A percentile compares a stretch with the other conserved stretches of the same genome.
Conservation (phyloP, 2,113 vertebrate genomes). For the Microtus montanus region DNA sequence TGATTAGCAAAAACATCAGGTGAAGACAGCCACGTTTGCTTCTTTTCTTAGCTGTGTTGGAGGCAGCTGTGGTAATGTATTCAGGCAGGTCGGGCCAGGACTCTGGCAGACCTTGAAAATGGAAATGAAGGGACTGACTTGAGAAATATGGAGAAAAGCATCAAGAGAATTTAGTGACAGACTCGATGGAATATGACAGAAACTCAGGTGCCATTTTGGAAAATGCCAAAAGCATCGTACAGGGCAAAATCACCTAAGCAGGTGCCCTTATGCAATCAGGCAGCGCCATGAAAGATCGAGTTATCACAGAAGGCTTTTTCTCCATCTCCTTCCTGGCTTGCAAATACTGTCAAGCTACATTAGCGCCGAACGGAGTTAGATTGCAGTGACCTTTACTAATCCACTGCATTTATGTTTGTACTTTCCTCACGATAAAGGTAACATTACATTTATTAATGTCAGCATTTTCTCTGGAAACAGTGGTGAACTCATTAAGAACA, state of each 20-base stretch:
- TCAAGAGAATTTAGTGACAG: slow-evolving; percentile 50
- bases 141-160: slow-evolving; percentile 55
- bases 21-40: neutral
- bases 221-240: slow-evolving; percentile 65
- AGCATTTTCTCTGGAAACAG: slow-evolving; percentile 80
- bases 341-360: slow-evolving; percentile 68
- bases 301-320: slow-evolving; percentile 55
- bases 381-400: slow-evolving; percentile 83
- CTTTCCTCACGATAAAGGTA: slow-evolving; percentile 65
- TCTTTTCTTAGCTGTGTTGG: neutral
- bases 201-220: slow-evolving; percentile 66
- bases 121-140: slow-evolving; percentile 58
- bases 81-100: slow-evolving; percentile 28
- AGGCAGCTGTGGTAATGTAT: slow-evolving; percentile 20
- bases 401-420: slow-evolving; percentile 67
- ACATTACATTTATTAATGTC: slow-evolving; percentile 75
- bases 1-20: neutral
- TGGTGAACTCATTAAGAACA: slow-evolving; percentile 82
- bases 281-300: slow-evolving; percentile 24
- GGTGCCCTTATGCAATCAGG: slow-evolving; percentile 61
- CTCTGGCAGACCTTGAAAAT: slow-evolving; percentile 47
- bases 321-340: slow-evolving; percentile 14
- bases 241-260: slow-evolving; percentile 62
- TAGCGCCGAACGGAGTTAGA: slow-evolving; percentile 70
- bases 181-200: slow-evolving; percentile 49